These are phyloP conservation scores for Molossus alvarezi DNA, from an alignment of 2,797 vertebrate genomes.

Conservation along the genomic window DNA sequence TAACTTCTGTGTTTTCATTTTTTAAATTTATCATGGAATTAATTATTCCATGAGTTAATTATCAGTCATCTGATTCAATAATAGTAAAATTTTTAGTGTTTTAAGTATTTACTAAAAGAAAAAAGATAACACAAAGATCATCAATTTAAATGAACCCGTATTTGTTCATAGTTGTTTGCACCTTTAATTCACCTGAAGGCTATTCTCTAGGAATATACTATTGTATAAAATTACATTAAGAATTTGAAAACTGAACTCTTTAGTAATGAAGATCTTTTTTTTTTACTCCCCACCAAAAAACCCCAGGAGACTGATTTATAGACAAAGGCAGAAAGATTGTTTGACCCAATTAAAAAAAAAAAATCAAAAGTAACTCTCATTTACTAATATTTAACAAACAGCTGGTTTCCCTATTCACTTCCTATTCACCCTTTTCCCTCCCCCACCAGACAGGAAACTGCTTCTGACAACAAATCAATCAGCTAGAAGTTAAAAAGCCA, in stretches of 20 bases:
- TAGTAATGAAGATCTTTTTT: not conserved
- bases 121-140: not conserved
- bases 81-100: slow-evolving; percentile 9
- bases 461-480: slow-evolving; percentile 91
- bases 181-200: slow-evolving; percentile 46
- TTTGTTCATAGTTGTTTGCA: slow-evolving; percentile 20
- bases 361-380: slow-evolving; percentile 72
- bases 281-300: not conserved
- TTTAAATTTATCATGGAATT: slow-evolving; percentile 38
- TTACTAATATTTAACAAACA: slow-evolving; percentile 88
- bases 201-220: slow-evolving; percentile 55
- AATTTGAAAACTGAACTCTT: slow-evolving; percentile 70
- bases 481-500: slow-evolving; percentile 89
- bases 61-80: slow-evolving; percentile 40
- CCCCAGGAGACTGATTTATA: slow-evolving; percentile 2
- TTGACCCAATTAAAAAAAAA: slow-evolving; percentile 75
- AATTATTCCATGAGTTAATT: slow-evolving; percentile 50
- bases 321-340: slow-evolving; percentile 70
- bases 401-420: slow-evolving; percentile 90
- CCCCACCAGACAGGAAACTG: slow-evolving; percentile 90
- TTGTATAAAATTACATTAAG: slow-evolving; percentile 11
- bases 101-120: slow-evolving; percentile 41
- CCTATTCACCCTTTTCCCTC: slow-evolving; percentile 88
- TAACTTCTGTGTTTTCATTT: slow-evolving; percentile 50
- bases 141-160: slow-evolving; percentile 47